Base-by-base conservation (phyloP, 1,140 invertebrate genomes). In the Caenorhabditis inopinata region DNA sequence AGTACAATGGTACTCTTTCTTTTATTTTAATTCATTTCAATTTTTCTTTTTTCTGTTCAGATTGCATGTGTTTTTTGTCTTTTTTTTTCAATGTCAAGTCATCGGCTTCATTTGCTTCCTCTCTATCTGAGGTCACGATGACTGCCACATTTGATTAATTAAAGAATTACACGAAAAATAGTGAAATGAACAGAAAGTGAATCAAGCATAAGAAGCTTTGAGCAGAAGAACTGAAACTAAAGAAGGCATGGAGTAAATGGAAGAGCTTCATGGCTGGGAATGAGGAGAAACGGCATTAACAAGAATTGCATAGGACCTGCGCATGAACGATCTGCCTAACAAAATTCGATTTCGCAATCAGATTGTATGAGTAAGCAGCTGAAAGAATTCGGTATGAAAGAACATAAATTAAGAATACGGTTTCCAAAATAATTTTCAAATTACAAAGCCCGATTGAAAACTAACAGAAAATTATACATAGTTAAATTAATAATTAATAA, bases 81-180 rank as follows among this genome's bases (percentile, higher is more conserved):
- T 9, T 14, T 51, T 21, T 29, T 58, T 5, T 27, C 38, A n/a
- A n/a, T 32, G 27, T 58, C n/a, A 68, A 68, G 38, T 32, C 58
- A 68, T 32, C 32, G 38, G 32, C 58, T 18, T 32, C 51, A 32
- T 58, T 68, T 18, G 58, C 38, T 18, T 32, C 58, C 49, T 25
- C 25, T 14, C 11, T 16, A 58, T 53, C 53, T 38, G 58, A 68
- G 32, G 58, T 68, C n/a, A 38, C 58, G 53, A 68, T 32, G 58
- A 68, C 58, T 68, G 32, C 29, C 29, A 18, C 58, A 42, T 38
- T 68, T 68, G 58, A 68, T 68, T 68, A 68, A 68, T 68, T 68
- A 38, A 68, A 68, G 58, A 68, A 68, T 68, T 68, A 68, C 58
- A 68, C 58, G 58, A 68, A 68, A 68, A 32, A 51, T 32, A 68